Evolutionary conservation across 2,113 vertebrate genomes (phyloP), one percentile per base, ranked within the genome.

Genomic region (Sebastes fasciatus): DNA sequence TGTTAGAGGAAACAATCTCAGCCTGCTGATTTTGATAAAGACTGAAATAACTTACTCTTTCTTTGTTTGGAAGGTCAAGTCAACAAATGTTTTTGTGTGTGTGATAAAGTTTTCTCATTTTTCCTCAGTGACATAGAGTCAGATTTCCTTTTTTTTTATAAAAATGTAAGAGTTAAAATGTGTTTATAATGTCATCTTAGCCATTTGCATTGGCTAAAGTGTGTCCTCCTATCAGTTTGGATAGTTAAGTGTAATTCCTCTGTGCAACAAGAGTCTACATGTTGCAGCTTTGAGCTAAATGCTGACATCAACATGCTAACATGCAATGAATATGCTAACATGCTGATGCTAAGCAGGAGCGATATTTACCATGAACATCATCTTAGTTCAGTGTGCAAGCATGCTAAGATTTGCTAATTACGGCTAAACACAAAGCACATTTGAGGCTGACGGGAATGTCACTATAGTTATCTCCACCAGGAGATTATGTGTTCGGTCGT

Each of bases 1-100:
- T 72, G 42, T 66, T 16, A 5, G 13, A 78, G 85, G 89, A 91
- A 91, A 83, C 72, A n/a, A 66, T 79, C 16, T 51, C 43, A 54
- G 21, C 21, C 76, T 87, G 85, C 57, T 77, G 46, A 43, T 21
- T 77, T 80, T 17, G 69, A 89, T 88, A 77, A 71, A 76, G 54
- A 66, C 34, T 49, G 19, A 5, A 74, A 45, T 21, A 65, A 78
- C 7, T 23, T 10, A 23, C 23, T 62, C 26, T 40, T 62, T 46
- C 62, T 82, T 70, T 54, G 57, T 79, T 62, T 57, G 40, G 3
- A 19, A 12, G 46, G 52, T 74, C 19, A 40, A 0, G 42, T 73
- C 16, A 23, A 64, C 8, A 42, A 43, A 40, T 16, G 66, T 17
- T 11, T 49, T 61, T 72, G 13, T 16, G 7, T 52, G 42, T 61